Percentiles rank a stretch among this genome's conserved stretches.
These are phyloP conservation scores for Diploptera punctata DNA, from an alignment of 2,888 invertebrate species.

Conservation along the genomic window DNA sequence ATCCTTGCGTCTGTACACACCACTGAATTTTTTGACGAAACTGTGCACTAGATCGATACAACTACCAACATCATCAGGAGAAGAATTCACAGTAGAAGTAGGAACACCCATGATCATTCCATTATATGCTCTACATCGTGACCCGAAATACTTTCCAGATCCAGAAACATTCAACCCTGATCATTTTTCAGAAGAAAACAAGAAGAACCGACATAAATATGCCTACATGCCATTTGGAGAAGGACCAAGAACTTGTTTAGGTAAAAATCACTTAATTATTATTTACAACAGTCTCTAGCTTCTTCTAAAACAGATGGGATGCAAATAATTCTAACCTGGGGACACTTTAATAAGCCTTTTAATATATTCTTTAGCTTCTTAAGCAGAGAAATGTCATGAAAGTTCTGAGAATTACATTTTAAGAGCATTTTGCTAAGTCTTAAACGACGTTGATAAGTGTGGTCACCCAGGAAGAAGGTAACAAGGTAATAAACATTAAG, in stretches of 20 bases:
- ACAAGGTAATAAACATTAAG: too few relatives aligned
- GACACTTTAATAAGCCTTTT: too few relatives aligned
- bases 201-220: conserved; percentile 48
- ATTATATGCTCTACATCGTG: conserved; percentile 52
- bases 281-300: too few relatives aligned
- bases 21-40: conserved; percentile 48
- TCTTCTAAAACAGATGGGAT: too few relatives aligned
- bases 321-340: too few relatives aligned
- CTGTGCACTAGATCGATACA: conserved; percentile 49
- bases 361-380: too few relatives aligned
- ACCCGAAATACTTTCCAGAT: conserved; percentile 54
- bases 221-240: conserved; percentile 53
- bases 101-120: conserved; percentile 52
- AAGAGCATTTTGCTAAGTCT: too few relatives aligned
- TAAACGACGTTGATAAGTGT: too few relatives aligned
- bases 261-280: too few relatives aligned
- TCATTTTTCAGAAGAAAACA: conserved; percentile 53
- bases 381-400: too few relatives aligned
- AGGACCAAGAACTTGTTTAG: conserved; percentile 53
- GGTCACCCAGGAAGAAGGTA: too few relatives aligned
- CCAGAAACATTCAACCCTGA: conserved; percentile 57
- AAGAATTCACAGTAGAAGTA: conserved; percentile 47
- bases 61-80: conserved; percentile 47
- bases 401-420: too few relatives aligned
- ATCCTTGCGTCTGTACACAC: conserved; percentile 49